Base-by-base conservation (phyloP, 2,888 invertebrate genomes). In the Linyphia triangularis region DNA sequence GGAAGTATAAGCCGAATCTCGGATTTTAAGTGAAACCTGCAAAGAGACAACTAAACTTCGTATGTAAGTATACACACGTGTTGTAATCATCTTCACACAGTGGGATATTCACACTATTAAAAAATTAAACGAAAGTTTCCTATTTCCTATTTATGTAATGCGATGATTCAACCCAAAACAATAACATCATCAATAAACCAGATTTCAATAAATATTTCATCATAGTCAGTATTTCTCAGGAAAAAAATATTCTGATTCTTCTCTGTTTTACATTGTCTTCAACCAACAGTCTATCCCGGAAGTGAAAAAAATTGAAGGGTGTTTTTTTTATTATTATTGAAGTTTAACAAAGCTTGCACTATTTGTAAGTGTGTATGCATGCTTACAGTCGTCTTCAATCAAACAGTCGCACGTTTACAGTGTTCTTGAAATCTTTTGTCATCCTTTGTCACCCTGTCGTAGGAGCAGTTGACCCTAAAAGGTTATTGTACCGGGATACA, bases 401-500 rank as follows among this genome's bases (percentile, higher is more conserved):
- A 1, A 69, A 40, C 37, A 65, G 28, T 65, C 30, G 10, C 13
- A 22, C 13, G 26, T 65, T 77, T 16, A 16, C n/a, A 63, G 28
- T 65, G 37, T 65, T 75, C 59, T 37, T 43, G 24, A n/a, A 33
- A 67, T 70, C 63, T 83, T 69, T 65, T 69, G 57, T 67, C 65
- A 63, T 26, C 7, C 1, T 69, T 65, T 69, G 57, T 67, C 65
- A 63, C 40, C 7, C 1, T 63, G 51, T 73, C 72, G 63, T 72
- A 67, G 81, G 75, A 59, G 86, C 86, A 65, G 61, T 67, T 81
- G 86, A 86, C 86, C 85, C 65, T 81, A 81, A 86, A 75, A 86
- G 81, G 86, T 81, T 81, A 67, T 63, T 67, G 81, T 67, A 67
- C 81, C 72, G 85, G 78, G 73, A 81, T 81, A 72, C 86, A 67